Base-by-base conservation (phyloP, 2,888 invertebrate genomes). In the Lithosia quadra region DNA sequence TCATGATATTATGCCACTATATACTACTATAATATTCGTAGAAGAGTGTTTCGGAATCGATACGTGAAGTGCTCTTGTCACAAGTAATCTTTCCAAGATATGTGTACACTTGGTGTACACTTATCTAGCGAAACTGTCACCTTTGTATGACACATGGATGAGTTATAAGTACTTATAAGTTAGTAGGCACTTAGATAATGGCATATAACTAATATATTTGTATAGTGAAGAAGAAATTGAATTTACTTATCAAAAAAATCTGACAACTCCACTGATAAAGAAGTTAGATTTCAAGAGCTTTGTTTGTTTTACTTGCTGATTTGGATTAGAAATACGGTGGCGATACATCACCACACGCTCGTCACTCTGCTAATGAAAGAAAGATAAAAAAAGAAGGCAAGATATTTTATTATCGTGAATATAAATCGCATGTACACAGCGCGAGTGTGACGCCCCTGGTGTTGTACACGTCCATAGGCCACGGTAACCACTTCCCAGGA, bases 141-240 rank as follows among this genome's bases (percentile, higher is more conserved):
- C n/a, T 49, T 2, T 49, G n/a, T 49, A 49, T 49, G 49, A n/a
- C n/a, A 49, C 49, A 8, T 49, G 18, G n/a, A 49, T 49, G 49
- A 49, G n/a, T 49, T 49, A 43, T 43, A 18, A 43, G n/a, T 43
- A n/a, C 8, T n/a, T 49, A 43, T 7, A 49, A 0, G n/a, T 49
- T 9, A n/a, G 49, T 49, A 49, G n/a, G n/a, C 49, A n/a, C n/a
- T 49, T 49, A 49, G 49, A 49, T 49, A 49, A n/a, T n/a, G 49
- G n/a, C 49, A 49, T 49, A n/a, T 49, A 49, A n/a, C 8, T n/a
- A 49, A 49, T 55, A 56, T n/a, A 43, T 56, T 2, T 53, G n/a
- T 18, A 5, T 18, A 18, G 2, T 49, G 10, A 3, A 22, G 21
- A 24, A 13, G 24, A 22, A 24, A 56, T 15, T 0, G 22, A 24